These are phyloP conservation scores for Sinhomidia bicolor DNA, from an alignment of 2,888 invertebrate genomes.

Conservation along the genomic window DNA sequence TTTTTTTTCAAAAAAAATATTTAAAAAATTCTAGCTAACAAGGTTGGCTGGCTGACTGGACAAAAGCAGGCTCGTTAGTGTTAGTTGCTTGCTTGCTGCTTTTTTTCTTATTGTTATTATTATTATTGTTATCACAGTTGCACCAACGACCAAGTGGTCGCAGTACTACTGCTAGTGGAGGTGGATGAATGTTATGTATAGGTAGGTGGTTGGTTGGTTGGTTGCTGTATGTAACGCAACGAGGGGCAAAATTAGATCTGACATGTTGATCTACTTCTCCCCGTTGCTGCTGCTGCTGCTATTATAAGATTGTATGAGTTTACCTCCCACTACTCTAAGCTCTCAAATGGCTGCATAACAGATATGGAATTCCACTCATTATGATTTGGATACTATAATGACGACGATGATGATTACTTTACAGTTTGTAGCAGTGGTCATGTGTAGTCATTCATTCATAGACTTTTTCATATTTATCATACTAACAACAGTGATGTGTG, in stretches of 20 bases:
- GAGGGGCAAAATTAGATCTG: conserved; percentile 60
- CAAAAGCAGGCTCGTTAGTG: conserved; percentile 26
- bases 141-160: neutral
- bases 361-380: conserved; percentile 21
- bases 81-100: neutral
- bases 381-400: neutral
- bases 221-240: neutral
- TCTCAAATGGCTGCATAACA: no score
- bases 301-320: neutral
- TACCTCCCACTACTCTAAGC: neutral
- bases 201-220: neutral
- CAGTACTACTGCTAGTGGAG: neutral
- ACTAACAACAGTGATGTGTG: no score
- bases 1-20: no score
- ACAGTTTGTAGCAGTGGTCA: neutral
- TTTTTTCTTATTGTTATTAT: neutral
- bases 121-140: neutral
- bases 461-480: no score
- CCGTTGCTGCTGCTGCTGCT: neutral
- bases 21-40: no score
- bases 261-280: conserved; percentile 43
- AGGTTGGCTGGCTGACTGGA: conserved; percentile 17
- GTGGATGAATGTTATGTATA: neutral
- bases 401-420: neutral
- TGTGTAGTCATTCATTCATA: neutral